A percentile compares a stretch with the other conserved stretches of the same genome.
These are phyloP conservation scores for Ellobius talpinus DNA, from an alignment of 2,113 vertebrate genomes.

Conservation along the genomic window DNA sequence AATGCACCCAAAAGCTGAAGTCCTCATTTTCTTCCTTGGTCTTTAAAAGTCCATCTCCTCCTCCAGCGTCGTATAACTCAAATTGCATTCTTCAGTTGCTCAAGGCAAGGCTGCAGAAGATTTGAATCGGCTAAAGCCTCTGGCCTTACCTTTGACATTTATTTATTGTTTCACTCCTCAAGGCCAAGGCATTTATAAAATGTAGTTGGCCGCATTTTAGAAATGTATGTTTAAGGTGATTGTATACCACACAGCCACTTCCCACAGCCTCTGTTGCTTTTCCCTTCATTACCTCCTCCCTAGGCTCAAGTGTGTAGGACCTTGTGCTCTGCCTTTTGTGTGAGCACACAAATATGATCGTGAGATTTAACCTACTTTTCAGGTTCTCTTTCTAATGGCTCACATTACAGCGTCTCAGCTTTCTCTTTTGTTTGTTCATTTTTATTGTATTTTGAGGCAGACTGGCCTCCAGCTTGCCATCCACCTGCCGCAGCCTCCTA, in stretches of 20 bases:
- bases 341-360: background rate
- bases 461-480: background rate
- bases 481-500: background rate
- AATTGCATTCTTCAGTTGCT: background rate
- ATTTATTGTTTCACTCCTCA: background rate
- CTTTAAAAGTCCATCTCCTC: background rate
- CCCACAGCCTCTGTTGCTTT: background rate
- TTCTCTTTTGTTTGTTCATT: background rate
- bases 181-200: conserved; percentile 19
- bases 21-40: background rate
- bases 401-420: background rate
- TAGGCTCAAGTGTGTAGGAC: background rate
- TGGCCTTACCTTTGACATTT: conserved; percentile 1
- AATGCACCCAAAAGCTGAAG: background rate
- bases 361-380: background rate
- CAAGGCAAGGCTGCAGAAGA: background rate
- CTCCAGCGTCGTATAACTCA: background rate
- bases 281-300: background rate
- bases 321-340: background rate
- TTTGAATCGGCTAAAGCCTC: conserved; percentile 23
- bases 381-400: background rate
- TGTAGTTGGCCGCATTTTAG: conserved; percentile 22
- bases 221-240: conserved; percentile 27
- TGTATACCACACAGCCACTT: background rate
- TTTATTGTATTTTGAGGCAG: background rate